Base-by-base conservation (phyloP, 2,888 invertebrate genomes). In the Clepsis dumicolana region DNA sequence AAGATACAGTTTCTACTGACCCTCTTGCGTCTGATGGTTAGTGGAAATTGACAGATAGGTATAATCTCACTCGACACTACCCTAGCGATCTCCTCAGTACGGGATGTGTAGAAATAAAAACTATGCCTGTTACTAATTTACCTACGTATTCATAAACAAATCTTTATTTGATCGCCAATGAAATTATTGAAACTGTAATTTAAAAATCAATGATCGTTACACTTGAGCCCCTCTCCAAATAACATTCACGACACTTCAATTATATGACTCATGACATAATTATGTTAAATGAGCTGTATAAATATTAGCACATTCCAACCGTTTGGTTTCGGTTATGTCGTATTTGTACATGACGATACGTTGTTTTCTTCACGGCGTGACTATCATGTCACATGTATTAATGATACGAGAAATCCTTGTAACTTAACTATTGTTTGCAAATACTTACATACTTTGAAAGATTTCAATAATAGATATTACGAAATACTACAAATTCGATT, bases 251-350 rank as follows among this genome's bases (percentile, higher is more conserved):
- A 35, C 32, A 32, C 50, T 25, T 35, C 4, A 35, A 35, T 38
- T 32, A 27, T 8, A 29, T 67, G 67, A 67, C 27, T 67, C 67
- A 67, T 25, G 24, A 12, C 24, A 48, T 53, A 56, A 64, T 48
- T 54, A 50, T 62, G 56, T 29, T 50, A 41, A 57, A 50, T 57
- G n/a, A 50, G 56, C 56, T 67, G 62, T 29, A 29, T 29, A 56
- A 67, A 67, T 63, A 63, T 67, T 63, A 57, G 35, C 66, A 62
- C 56, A 67, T 67, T 67, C 62, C 62, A 50, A 38, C 29, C 29
- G 38, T 29, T 66, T 48, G 21, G 61, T 62, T 66, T 54, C 61
- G 50, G 50, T 16, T 2, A 16, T 27, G 54, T 32, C 18, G 48
- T 66, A 16, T 18, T 27, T 27, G 32, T 24, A 35, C 24, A 52